Evolutionary conservation across 37 sponge, comb jelly and placozoan species (phyloP), one percentile per base, ranked within the genome.

Genomic region (Aplysina aerophoba): DNA sequence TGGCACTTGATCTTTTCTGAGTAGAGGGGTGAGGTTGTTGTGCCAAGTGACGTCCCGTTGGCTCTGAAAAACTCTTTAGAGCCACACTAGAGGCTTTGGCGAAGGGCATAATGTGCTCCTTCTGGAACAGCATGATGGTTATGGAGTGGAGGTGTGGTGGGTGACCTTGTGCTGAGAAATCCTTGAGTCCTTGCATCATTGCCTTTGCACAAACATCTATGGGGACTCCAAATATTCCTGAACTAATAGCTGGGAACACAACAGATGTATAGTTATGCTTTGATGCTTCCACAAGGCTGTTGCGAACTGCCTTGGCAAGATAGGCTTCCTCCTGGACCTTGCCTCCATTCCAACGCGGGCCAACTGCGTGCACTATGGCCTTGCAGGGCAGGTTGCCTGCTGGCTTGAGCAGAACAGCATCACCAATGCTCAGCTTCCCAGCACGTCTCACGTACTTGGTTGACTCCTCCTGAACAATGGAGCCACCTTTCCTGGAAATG

Each of bases 191-290:
- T 53, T 59, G 39, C 14, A 92, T 50, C 73, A 88, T 61, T 14
- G 65, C 59, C 6, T 65, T 4, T 55, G 86, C 92, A 88, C 89
- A 88, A 4, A 61, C 36, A 28, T 92, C 86, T 12, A 88, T 35
- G 19, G 92, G 92, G 28, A 84, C 87, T 14, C 88, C 89, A 88
- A 59, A 92, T 4, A 92, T 38, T 30, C 92, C 92, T 31, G 88
- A 55, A 44, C 92, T 92, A 61, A 92, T 85, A 12, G 88, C 88
- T 37, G 92, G 92, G 36, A 92, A 80, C 17, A 84, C 81, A 82
- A 92, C 85, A 0, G 88, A 88, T 6, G 25, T 37, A 55, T 82
- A 92, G 8, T 44, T 44, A 8, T 44, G 50, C 5, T 54, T 71
- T 38, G 34, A 25, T 37, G 86, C 68, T 27, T 63, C 30, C 56